Evolutionary conservation across 2,888 invertebrate species (phyloP).

Genomic region (Stictocephala bisonia): DNA sequence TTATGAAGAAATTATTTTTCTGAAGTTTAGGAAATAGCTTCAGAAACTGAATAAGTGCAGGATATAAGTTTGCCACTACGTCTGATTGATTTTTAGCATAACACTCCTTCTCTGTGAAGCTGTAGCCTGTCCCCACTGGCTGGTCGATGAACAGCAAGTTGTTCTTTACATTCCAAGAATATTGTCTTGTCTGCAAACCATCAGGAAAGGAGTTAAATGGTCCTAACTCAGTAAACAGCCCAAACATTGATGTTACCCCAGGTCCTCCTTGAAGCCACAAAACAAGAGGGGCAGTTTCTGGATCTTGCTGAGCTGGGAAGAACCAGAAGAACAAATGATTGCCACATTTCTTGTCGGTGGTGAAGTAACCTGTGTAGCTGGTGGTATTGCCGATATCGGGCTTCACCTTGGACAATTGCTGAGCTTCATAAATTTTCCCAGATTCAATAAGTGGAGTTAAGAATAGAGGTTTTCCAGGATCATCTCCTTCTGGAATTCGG

Average conservation of each 20-base stretch:
- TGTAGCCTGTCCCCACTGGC: constrained; percentile 92
- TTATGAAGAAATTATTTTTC: constrained; percentile 81
- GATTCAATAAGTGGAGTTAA: constrained; percentile 79
- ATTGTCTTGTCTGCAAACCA: constrained; percentile 72
- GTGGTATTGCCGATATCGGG: constrained; percentile 62
- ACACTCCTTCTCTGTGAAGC: constrained; percentile 80
- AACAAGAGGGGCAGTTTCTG: constrained; percentile 70
- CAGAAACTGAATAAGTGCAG: constrained; percentile 83
- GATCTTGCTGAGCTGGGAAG: constrained; percentile 66
- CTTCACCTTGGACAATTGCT: constrained; percentile 59
- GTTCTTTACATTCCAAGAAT: constrained; percentile 84
- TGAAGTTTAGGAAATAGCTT: constrained; percentile 81
- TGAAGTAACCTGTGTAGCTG: constrained; percentile 73
- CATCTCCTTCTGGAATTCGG: constrained; percentile 24
- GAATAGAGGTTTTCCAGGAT: constrained; percentile 73
- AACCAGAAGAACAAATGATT: constrained; percentile 68
- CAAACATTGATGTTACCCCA: constrained; percentile 81
- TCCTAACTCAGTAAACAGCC: constrained; percentile 86
- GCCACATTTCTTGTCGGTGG: constrained; percentile 69
- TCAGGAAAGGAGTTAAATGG: constrained; percentile 71
- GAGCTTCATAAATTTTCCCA: constrained; percentile 76
- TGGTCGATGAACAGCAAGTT: constrained; percentile 90
- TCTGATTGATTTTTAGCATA: constrained; percentile 65
- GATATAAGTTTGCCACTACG: constrained; percentile 75
- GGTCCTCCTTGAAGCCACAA: constrained; percentile 91